Percentiles rank a stretch among this genome's conserved stretches.
phyloP scores from a whole-genome alignment of 2,888 invertebrate species.

The Elegia similella region DNA sequence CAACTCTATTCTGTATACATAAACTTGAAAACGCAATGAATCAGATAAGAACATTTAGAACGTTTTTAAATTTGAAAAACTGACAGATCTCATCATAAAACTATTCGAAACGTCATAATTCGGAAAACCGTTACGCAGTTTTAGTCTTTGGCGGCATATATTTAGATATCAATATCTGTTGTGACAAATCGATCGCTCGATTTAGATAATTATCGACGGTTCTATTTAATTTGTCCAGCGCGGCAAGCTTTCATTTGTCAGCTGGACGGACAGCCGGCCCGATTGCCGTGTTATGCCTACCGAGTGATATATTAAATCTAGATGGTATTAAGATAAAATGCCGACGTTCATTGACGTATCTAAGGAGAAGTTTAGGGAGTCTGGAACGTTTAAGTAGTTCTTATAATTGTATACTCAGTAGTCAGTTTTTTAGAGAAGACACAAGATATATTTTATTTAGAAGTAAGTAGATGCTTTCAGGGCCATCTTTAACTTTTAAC shows the following conservation, averaged over 20 bases:
- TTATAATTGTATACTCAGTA: no score
- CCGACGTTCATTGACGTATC: slow-evolving; percentile 24
- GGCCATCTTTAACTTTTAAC: no score
- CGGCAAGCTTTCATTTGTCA: slow-evolving; percentile 54
- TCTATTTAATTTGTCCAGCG: slow-evolving; percentile 46
- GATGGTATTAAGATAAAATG: slow-evolving; percentile 54
- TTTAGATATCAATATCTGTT: slow-evolving; percentile 21
- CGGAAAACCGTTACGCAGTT: not conserved
- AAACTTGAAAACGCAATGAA: not conserved
- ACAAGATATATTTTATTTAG: no score
- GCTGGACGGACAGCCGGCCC: slow-evolving; percentile 39
- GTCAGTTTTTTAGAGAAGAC: no score
- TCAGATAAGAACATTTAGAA: not conserved
- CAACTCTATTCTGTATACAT: slow-evolving; percentile 19
- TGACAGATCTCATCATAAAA: slow-evolving; percentile 21
- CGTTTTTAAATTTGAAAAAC: slow-evolving; percentile 20
- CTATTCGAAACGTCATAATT: slow-evolving; percentile 21
- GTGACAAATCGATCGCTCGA: slow-evolving; percentile 20
- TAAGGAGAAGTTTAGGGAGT: not conserved
- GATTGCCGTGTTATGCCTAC: slow-evolving; percentile 46
- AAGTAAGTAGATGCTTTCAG: no score
- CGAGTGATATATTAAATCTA: slow-evolving; percentile 55
- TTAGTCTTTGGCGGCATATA: slow-evolving; percentile 6
- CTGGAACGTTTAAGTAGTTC: no score
- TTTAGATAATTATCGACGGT: slow-evolving; percentile 50